Conservation (phyloP, 2,797 vertebrate genomes). For the Chanos chanos region DNA sequence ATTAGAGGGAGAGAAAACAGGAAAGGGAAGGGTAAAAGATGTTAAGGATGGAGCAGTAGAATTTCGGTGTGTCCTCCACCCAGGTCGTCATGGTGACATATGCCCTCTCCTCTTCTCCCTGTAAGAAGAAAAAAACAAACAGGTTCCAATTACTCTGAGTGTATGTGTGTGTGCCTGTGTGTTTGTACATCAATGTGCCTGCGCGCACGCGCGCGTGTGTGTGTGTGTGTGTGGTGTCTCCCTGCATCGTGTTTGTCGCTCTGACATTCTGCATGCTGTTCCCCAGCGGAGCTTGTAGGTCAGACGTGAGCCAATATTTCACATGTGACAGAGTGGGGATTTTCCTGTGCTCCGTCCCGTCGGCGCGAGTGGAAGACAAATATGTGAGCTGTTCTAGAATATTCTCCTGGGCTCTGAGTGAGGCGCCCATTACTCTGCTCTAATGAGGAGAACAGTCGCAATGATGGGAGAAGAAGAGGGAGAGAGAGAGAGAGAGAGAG, state of each 20-base stretch:
- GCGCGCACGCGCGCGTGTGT: not conserved
- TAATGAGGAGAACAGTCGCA: too few relatives aligned
- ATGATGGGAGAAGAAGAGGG: too few relatives aligned
- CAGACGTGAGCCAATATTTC: not conserved
- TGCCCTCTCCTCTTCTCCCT: conserved; percentile 25
- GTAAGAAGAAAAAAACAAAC: not conserved
- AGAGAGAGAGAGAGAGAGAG: too few relatives aligned
- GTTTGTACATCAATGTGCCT: not conserved
- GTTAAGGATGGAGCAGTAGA: conserved; percentile 22
- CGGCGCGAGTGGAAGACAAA: too few relatives aligned
- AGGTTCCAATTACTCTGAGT: not conserved
- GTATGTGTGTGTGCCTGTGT: not conserved
- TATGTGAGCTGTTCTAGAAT: too few relatives aligned
- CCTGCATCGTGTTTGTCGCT: not conserved
- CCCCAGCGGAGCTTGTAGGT: not conserved
- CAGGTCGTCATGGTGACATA: conserved; percentile 18
- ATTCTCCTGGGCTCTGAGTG: too few relatives aligned
- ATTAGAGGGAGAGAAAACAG: not conserved
- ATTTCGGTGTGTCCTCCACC: conserved; percentile 35
- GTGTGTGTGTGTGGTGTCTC: too few relatives aligned
- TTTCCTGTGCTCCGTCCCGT: too few relatives aligned
- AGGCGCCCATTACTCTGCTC: too few relatives aligned
- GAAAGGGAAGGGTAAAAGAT: not conserved
- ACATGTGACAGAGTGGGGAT: too few relatives aligned
- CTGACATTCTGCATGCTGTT: not conserved